Evolutionary conservation across 2,888 invertebrate species (phyloP).

Genomic region (Ptychoptera contaminata): DNA sequence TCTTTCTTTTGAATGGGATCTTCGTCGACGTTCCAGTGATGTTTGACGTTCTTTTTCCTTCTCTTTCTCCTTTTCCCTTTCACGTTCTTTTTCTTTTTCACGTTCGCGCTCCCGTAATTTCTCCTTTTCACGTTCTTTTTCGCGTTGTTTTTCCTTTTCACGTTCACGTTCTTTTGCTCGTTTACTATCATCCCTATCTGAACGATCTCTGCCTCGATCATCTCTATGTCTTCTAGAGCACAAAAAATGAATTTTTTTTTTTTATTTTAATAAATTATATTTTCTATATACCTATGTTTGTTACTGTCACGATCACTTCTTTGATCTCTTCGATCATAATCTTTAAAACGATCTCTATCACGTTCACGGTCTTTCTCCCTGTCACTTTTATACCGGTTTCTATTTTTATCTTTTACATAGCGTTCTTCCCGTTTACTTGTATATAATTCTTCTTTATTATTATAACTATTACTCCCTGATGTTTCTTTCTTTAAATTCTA

Average conservation of each 20-base stretch:
- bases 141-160: neutral
- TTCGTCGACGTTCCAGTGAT: conserved; percentile 2
- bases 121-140: neutral
- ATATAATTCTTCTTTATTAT: no score
- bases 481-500: no score
- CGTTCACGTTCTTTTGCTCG: conserved; percentile 12
- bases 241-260: no score
- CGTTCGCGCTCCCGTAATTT: neutral
- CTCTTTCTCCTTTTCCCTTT: conserved; percentile 15
- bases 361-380: conserved; percentile 5
- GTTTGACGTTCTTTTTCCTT: conserved; percentile 17
- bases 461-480: no score
- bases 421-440: no score
- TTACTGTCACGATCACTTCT: no score
- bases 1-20: conserved; percentile 9
- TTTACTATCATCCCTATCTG: conserved; percentile 11
- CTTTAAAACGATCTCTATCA: conserved; percentile 13
- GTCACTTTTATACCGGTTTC: no score
- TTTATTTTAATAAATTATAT: no score
- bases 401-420: no score
- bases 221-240: no score
- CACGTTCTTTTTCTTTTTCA: conserved; percentile 16
- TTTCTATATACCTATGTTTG: no score
- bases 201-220: neutral
- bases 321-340: neutral